Base-by-base conservation (phyloP, 1,140 invertebrate species). In the Drosophila obscura region DNA sequence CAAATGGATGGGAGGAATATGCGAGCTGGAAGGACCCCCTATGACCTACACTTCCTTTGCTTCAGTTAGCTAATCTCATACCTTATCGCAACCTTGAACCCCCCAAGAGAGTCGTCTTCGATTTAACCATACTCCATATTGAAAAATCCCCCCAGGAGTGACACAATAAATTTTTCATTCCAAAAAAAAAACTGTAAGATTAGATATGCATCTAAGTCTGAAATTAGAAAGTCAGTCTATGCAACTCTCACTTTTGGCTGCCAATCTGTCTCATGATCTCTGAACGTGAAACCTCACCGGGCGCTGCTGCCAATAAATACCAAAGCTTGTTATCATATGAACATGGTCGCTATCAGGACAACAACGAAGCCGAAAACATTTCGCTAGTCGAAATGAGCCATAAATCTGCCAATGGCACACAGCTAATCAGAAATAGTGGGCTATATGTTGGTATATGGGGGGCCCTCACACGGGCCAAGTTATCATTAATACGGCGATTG, bases 221-320 rank as follows among this genome's bases (percentile, higher is more conserved):
- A 24, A 41, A 41, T 52, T 28, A 49, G 59, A 52, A 67, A 5
- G 61, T 68, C 56, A 4, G 61, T 68, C 51, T 63, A 74, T 75
- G 74, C 65, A 74, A 44, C 59, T 62, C 46, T 28, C 16, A 58
- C 53, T 72, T 51, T 57, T 71, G n/a, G 58, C 49, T 55, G 63
- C 57, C 66, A 73, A 85, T 80, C 80, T 73, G 67, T 60, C 77
- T 52, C 81, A 73, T 69, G 64, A 85, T 85, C 80, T 73, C 13
- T 15, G 44, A 44, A 52, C 66, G 80, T 73, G 51, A 53, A 41
- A 52, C 24, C 44, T 1, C 2, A 13, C 26, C 45, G 24, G 22
- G 7, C 43, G 22, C 43, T 28, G 41, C 1, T 16, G 53, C 13
- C 52, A 71, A 77, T 81, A 81, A 81, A 81, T 82, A 58, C 63